Percentiles rank a stretch among this genome's conserved stretches.
phyloP scores from a whole-genome alignment of 1,140 invertebrate genomes.

The Phthorimaea operculella region DNA sequence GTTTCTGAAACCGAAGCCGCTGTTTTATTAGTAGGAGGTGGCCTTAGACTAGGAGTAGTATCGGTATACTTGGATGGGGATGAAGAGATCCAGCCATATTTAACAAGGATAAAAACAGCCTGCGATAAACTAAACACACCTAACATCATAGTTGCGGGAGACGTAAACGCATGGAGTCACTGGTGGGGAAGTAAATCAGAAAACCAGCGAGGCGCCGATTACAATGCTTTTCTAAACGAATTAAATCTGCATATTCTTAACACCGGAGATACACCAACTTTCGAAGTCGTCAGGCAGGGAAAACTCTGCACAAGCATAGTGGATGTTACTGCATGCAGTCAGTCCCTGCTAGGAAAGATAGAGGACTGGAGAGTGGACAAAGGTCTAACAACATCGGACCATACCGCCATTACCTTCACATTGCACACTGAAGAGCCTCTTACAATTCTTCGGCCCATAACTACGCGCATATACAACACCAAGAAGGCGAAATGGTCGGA shows the following conservation, averaged over 20 bases:
- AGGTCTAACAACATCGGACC: constrained; percentile 1
- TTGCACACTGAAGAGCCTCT: no score
- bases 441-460: no score
- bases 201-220: constrained; percentile 12
- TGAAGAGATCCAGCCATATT: constrained; percentile 13
- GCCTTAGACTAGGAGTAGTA: constrained; percentile 15
- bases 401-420: constrained; percentile 4
- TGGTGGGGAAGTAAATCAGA: constrained; percentile 41
- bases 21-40: no score
- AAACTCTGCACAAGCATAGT: background rate
- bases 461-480: no score
- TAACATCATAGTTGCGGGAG: no score
- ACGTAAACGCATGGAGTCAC: constrained; percentile 31
- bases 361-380: constrained; percentile 2
- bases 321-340: constrained; percentile 1
- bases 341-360: background rate
- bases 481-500: no score
- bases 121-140: no score
- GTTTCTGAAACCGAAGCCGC: no score
- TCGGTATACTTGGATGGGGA: constrained; percentile 27
- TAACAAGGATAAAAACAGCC: constrained; percentile 9
- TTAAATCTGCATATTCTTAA: constrained; percentile 27
- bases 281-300: background rate
- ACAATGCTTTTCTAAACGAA: no score
- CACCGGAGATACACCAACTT: constrained; percentile 11